Base-by-base conservation (phyloP, 2,888 invertebrate genomes). In the Hirtodrosophila confusa region DNA sequence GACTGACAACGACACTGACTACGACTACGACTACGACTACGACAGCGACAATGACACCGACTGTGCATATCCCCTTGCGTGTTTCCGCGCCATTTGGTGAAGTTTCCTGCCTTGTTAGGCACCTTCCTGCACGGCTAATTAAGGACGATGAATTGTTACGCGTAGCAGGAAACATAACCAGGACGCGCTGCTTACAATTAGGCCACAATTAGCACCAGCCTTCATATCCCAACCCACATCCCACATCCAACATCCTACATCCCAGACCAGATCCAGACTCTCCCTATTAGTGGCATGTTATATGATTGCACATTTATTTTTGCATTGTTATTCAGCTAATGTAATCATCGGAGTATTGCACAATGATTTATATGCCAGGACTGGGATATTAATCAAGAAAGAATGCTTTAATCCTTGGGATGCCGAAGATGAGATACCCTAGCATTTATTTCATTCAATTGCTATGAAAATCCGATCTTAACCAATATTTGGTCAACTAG, bases 61-160 rank as follows among this genome's bases (percentile, higher is more conserved):
- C 69, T 37, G n/a, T 43, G 54, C 56, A 61, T 72, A 76, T 65
- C 49, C 72, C 55, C 65, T 55, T 60, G 77, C 73, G 67, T 57
- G 50, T 54, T 73, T 73, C 73, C 73, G 73, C 72, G 67, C 77
- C 77, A 73, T 74, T 76, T 74, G 77, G 57, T 54, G 37, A 57
- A 61, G 73, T 55, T 75, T 78, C 78, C 78, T 65, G 66, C 37
- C 76, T 75, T 78, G 71, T 75, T 78, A 65, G 66, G 62, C 76
- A 64, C 72, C 72, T 79, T 79, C 76, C 80, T 60, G 56, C 72
- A 53, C 50, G 61, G 44, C 80, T 76, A 76, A 76, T 76, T 76
- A 76, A 55, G 67, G 50, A 61, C 63, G 63, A 47, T 72, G 64
- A 44, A 56, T 45, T 29, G 69, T 35, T 10, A 78, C 71, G 61